A percentile compares a stretch with the other conserved stretches of the same genome.
Conservation (phyloP, 53 echinoderm and acorn worm species). For the Hippasteria phrygiana region DNA sequence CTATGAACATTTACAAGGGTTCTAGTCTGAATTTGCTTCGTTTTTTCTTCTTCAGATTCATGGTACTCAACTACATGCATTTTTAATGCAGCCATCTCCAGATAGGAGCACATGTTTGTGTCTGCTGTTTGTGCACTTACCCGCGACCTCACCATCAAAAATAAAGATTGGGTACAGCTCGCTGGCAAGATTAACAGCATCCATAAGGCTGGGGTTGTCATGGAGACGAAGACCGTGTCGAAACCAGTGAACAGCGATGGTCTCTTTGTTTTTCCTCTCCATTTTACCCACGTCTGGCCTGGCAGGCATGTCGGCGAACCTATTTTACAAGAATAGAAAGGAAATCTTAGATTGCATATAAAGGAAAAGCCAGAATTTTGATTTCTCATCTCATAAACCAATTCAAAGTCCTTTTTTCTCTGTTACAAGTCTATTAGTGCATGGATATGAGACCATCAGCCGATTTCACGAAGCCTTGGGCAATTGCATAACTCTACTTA, state of each 20-base stretch:
- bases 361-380: not conserved
- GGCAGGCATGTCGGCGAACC: slow-evolving; percentile 28
- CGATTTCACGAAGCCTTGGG: too few species aligned
- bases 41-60: too few species aligned
- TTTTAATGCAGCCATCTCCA: too few species aligned
- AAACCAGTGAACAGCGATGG: slow-evolving; percentile 81
- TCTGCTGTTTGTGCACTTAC: slow-evolving; percentile 32
- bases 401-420: too few species aligned
- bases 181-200: slow-evolving; percentile 68
- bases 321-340: not conserved
- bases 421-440: too few species aligned
- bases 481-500: too few species aligned
- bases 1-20: too few species aligned
- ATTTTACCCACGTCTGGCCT: not conserved
- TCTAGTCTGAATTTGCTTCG: too few species aligned
- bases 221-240: slow-evolving; percentile 98
- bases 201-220: slow-evolving; percentile 89
- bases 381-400: too few species aligned
- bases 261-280: not conserved
- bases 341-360: not conserved
- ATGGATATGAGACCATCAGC: too few species aligned
- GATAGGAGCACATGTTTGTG: not conserved
- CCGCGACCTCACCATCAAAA: slow-evolving; percentile 90
- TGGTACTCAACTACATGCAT: too few species aligned
- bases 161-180: slow-evolving; percentile 90